phyloP scores from a whole-genome alignment of 2,113 vertebrate genomes.

The Tupaia chinensis region DNA sequence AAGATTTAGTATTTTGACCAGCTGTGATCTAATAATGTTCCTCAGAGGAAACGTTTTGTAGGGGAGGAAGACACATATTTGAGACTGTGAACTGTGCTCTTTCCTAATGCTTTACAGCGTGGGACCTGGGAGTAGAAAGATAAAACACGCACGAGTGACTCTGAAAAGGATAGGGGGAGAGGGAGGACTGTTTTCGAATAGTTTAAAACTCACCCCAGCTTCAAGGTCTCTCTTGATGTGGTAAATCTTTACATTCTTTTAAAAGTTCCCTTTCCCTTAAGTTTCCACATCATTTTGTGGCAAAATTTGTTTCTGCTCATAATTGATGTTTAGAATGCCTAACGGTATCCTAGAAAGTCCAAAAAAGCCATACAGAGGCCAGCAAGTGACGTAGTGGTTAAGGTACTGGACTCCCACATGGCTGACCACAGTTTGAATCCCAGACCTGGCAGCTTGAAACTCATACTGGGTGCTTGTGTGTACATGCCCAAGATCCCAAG shows the following conservation, averaged over 20 bases:
- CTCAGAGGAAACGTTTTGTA: slow-evolving; percentile 84
- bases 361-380: neutral
- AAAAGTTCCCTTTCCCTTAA: neutral
- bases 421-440: no score
- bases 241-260: slow-evolving; percentile 32
- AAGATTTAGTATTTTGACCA: slow-evolving; percentile 86
- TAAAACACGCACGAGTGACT: slow-evolving; percentile 69
- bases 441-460: no score
- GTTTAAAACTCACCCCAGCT: neutral
- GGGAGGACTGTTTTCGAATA: neutral
- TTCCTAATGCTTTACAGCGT: slow-evolving; percentile 58
- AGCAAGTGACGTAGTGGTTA: no score
- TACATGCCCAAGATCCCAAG: no score
- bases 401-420: no score
- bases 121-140: slow-evolving; percentile 69
- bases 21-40: slow-evolving; percentile 85
- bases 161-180: neutral
- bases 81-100: slow-evolving; percentile 76
- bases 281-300: neutral
- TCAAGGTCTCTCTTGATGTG: neutral
- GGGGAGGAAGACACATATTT: slow-evolving; percentile 81
- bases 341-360: neutral
- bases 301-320: slow-evolving; percentile 35
- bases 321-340: slow-evolving; percentile 9
- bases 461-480: no score